Evolutionary conservation across 2,797 vertebrate genomes (phyloP).

Genomic region (Enteromius fasciolatus): DNA sequence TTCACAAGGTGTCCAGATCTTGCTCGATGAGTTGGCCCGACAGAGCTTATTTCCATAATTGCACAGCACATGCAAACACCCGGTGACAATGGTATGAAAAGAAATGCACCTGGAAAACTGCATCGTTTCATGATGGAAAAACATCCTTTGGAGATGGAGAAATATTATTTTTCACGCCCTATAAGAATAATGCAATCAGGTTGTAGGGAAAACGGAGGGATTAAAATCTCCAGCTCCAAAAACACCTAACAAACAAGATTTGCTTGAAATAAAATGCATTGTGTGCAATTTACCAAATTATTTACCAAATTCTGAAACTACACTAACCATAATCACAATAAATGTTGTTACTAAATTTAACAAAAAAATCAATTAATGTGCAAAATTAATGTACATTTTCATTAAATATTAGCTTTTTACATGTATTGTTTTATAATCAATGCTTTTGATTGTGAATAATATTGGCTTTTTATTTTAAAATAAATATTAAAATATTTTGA

Average conservation of each 20-base stretch:
- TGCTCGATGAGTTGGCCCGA: neutral
- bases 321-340: neutral
- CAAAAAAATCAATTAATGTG: neutral
- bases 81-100: conserved; percentile 6
- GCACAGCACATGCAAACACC: neutral
- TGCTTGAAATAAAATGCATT: neutral
- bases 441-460: neutral
- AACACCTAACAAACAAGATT: neutral
- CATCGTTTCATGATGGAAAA: conserved; percentile 11
- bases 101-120: conserved; percentile 27
- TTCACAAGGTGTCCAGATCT: conserved; percentile 25
- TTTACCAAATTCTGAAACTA: neutral
- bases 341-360: neutral
- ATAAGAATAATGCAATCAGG: neutral
- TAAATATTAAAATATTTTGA: neutral
- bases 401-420: no score
- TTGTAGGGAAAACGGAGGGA: neutral
- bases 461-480: neutral
- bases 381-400: no score
- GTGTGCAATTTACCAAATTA: no score
- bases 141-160: neutral
- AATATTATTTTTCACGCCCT: neutral
- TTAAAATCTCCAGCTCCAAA: neutral
- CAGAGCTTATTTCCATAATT: conserved; percentile 51
- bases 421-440: neutral